Evolutionary conservation across 2,888 invertebrate genomes (phyloP), one percentile per base, ranked within the genome.

Genomic region (Pterostichus madidus): DNA sequence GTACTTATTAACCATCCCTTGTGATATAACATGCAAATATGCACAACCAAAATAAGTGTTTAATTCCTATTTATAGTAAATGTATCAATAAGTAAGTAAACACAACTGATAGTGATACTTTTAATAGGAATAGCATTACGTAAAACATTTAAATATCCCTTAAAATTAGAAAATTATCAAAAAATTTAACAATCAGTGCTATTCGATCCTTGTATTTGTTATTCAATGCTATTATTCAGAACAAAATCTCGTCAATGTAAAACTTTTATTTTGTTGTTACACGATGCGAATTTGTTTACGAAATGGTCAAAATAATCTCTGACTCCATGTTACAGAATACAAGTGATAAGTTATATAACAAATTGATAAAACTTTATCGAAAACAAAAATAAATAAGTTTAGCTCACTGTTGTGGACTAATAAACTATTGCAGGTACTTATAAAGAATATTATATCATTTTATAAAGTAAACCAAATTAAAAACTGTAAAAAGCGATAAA

Each of bases 391-490:
- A 49, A 64, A 64, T 64, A 64, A 64, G 32, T 64, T 64, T 10
- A 59, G 31, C 17, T 24, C 31, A 31, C 24, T 11, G 2, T 59
- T 59, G 24, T 31, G n/a, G 59, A 17, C 17, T 52, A 52, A 52
- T 52, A 52, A 46, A 11, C 11, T 46, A 46, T 8, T 52, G 11
- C 64, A 64, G 35, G 64, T 35, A 64, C 32, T 35, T n/a, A 32
- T 59, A 31, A 59, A 11, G 24, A 31, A 31, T 31, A 59, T 24
- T 31, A 31, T 39, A 64, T 64, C 32, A 64, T 35, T 49, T 88
- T 92, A 94, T 84, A 93, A 89, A 24, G 93, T 93, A 84, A 93
- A 90, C 93, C 94, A 94, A 86, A 93, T 92, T 24, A 94, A 86
- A 88, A 93, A 92, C 77, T 91, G 91, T 46, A 92, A 86, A 53